Conservation (phyloP, 2,888 invertebrate species). For the Halictus quadricinctus region DNA sequence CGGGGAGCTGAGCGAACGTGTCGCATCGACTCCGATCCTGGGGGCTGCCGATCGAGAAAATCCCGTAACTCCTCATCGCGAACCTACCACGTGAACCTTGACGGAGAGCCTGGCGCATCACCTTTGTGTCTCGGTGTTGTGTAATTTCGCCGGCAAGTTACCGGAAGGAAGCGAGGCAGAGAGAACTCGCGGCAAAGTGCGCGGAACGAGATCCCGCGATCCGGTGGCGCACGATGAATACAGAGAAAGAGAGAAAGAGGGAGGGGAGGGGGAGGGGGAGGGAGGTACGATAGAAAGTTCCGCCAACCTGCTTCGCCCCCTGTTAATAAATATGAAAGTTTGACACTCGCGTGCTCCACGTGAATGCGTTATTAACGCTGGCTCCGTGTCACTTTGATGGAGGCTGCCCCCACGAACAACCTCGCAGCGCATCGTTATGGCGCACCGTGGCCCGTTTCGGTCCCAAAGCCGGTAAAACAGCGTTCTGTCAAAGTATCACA, state of each 20-base stretch:
- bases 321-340: slow-evolving; percentile 46
- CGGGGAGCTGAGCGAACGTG: slow-evolving; percentile 12
- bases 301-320: slow-evolving; percentile 19
- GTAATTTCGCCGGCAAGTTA: slow-evolving; percentile 64
- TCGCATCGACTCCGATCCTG: background rate
- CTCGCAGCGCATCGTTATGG: background rate
- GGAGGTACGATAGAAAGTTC: slow-evolving; percentile 36
- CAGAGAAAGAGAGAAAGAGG: slow-evolving; percentile 14
- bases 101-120: slow-evolving; percentile 24
- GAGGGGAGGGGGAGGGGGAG: slow-evolving; percentile 3
- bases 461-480: background rate
- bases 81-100: background rate
- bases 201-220: slow-evolving; percentile 49
- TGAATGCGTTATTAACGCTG: slow-evolving; percentile 29
- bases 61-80: background rate
- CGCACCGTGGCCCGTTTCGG: background rate
- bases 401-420: background rate
- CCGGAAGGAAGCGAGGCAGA: slow-evolving; percentile 40
- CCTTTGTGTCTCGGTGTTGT: slow-evolving; percentile 57
- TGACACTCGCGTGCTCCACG: slow-evolving; percentile 26
- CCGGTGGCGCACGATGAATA: slow-evolving; percentile 41
- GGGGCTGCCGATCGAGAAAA: slow-evolving; percentile 11
- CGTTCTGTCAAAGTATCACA: background rate
- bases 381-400: slow-evolving; percentile 5
- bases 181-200: slow-evolving; percentile 53